Conservation (phyloP, 2,797 vertebrate genomes). For the Naso thynnoides region DNA sequence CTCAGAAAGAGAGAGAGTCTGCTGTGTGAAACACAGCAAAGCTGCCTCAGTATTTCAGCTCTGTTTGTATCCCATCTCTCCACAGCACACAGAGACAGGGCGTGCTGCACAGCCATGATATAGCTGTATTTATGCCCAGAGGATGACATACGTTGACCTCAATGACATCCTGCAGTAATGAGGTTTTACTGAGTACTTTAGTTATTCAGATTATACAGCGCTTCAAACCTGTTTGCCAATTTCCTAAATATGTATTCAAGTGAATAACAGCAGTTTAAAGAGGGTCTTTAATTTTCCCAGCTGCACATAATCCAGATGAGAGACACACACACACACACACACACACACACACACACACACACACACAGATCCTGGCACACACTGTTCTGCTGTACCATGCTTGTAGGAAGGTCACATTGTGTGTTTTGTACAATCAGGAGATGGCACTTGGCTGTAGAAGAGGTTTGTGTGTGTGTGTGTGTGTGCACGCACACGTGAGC, state of each 20-base stretch:
- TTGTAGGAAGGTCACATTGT: slow-evolving; percentile 49
- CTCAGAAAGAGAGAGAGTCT: background rate
- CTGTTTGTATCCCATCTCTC: background rate
- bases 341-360: slow-evolving; percentile 3
- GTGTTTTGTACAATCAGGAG: slow-evolving; percentile 16
- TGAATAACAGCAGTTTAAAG: slow-evolving; percentile 1
- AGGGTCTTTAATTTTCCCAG: background rate
- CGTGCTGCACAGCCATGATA: background rate
- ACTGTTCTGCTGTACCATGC: slow-evolving; percentile 1
- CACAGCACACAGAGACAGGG: background rate
- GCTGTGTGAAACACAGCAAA: background rate
- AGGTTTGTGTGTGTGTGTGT: slow-evolving; percentile 5
- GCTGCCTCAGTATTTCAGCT: background rate
- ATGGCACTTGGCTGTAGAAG: slow-evolving; percentile 16
- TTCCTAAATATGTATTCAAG: slow-evolving; percentile 1
- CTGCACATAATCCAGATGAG: background rate
- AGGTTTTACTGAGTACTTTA: background rate
- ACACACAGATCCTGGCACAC: background rate
- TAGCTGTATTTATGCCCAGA: background rate
- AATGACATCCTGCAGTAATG: background rate
- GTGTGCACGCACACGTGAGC: background rate
- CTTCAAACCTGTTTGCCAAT: background rate
- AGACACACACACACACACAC: slow-evolving; percentile 7
- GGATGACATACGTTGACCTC: slow-evolving; percentile 11
- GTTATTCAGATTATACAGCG: background rate